Conservation (phyloP, 2,888 invertebrate genomes). For the Drosophila setosimentum region DNA sequence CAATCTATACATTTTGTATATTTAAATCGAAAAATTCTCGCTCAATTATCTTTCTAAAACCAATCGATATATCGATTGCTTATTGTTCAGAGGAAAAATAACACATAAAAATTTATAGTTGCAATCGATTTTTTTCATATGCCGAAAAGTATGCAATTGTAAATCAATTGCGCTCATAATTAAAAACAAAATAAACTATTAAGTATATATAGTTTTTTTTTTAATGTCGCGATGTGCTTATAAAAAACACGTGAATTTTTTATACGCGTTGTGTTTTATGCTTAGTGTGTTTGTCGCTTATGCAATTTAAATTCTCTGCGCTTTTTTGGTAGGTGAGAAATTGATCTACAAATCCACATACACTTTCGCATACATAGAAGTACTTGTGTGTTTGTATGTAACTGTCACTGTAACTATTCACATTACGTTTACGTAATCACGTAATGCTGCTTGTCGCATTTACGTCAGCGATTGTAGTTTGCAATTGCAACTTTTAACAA, state of each 20-base stretch:
- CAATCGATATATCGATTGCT: not conserved
- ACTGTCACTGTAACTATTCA: not conserved
- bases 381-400: not conserved
- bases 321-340: slow-evolving; percentile 7
- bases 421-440: not conserved
- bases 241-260: not conserved
- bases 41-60: not conserved
- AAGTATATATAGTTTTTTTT: not conserved
- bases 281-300: not conserved
- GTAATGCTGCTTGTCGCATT: not conserved
- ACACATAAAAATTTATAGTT: not conserved
- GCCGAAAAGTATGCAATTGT: slow-evolving; percentile 23
- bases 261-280: not conserved
- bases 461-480: not conserved
- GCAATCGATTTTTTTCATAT: slow-evolving; percentile 11
- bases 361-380: not conserved
- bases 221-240: not conserved
- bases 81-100: too few species aligned
- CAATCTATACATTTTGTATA: not conserved
- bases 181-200: not conserved
- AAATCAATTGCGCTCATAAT: not conserved
- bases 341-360: not conserved
- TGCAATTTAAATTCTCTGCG: not conserved
- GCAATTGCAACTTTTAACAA: not conserved
- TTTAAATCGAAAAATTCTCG: not conserved